Evolutionary conservation across 2,113 vertebrate genomes (phyloP).

Genomic region (Alexandromys fortis): DNA sequence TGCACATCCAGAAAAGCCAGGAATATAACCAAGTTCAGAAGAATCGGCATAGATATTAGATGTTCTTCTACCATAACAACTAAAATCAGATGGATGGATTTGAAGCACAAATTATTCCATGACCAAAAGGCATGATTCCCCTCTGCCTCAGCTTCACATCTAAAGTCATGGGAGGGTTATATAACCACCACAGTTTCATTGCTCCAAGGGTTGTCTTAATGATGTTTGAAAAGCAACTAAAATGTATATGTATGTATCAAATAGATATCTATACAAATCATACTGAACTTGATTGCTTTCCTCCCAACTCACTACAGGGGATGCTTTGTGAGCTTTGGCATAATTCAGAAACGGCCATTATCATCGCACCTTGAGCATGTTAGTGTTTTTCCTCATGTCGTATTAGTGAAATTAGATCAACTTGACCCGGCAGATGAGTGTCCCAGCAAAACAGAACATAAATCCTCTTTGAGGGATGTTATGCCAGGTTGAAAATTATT

Average conservation of each 20-base stretch:
- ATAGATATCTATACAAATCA: background rate
- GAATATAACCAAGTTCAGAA: background rate
- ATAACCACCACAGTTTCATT: background rate
- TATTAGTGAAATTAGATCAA: constrained; percentile 17
- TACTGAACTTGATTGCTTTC: background rate
- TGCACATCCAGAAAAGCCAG: background rate
- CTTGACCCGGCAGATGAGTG: background rate
- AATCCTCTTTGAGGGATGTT: constrained; percentile 14
- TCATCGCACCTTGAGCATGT: background rate
- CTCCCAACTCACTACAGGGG: background rate
- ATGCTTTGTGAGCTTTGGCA: background rate
- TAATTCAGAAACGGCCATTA: background rate
- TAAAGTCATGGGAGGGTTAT: background rate
- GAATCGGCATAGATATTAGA: background rate
- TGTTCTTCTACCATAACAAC: background rate
- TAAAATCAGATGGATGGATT: background rate
- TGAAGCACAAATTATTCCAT: background rate
- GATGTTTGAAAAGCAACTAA: constrained; percentile 16
- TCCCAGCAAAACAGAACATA: background rate
- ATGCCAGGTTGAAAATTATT: constrained; percentile 43
- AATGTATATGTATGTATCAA: background rate
- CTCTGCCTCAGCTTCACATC: background rate
- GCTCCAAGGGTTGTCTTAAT: background rate
- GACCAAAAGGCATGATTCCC: background rate
- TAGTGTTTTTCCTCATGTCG: background rate